These are phyloP conservation scores for Endotricha flammealis DNA, from an alignment of 2,888 invertebrate species.

Conservation along the genomic window DNA sequence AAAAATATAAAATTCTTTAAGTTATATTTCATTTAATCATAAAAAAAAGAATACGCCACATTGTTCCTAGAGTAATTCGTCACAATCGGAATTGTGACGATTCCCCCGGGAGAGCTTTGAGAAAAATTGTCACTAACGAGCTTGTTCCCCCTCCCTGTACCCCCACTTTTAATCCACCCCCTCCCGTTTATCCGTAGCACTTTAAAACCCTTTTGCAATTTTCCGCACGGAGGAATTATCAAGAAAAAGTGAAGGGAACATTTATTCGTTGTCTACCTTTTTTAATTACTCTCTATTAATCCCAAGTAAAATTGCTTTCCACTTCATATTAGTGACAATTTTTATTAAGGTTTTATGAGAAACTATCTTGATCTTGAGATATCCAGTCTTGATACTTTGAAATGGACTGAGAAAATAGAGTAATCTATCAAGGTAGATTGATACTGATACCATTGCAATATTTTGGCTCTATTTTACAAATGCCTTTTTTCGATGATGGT, in stretches of 20 bases:
- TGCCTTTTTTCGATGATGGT: no score
- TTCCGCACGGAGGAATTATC: conserved; percentile 61
- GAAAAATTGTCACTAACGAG: conserved; percentile 77
- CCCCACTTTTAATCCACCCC: conserved; percentile 60
- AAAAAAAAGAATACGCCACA: conserved; percentile 42
- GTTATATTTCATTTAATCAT: conserved; percentile 51
- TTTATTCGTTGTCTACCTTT: conserved; percentile 53
- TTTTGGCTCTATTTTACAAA: no score
- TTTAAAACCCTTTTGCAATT: conserved; percentile 74
- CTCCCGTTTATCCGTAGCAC: conserved; percentile 59
- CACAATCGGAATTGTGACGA: conserved; percentile 74
- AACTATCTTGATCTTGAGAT: no score
- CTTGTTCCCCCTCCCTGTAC: conserved; percentile 39
- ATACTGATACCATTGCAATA: no score
- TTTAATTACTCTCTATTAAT: conserved; percentile 42
- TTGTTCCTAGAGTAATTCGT: conserved; percentile 66
- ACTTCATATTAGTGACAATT: conserved; percentile 9
- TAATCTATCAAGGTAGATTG: no score
- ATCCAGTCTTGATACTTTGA: no score
- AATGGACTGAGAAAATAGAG: no score
- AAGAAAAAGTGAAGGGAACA: conserved; percentile 54
- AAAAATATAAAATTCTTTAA: conserved; percentile 18
- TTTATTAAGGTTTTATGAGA: conserved; percentile 18
- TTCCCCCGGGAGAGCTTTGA: conserved; percentile 69
- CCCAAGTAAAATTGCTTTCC: conserved; percentile 14